phyloP scores from a whole-genome alignment of 2,113 vertebrate species.

The Cynoglossus semilaevis region DNA sequence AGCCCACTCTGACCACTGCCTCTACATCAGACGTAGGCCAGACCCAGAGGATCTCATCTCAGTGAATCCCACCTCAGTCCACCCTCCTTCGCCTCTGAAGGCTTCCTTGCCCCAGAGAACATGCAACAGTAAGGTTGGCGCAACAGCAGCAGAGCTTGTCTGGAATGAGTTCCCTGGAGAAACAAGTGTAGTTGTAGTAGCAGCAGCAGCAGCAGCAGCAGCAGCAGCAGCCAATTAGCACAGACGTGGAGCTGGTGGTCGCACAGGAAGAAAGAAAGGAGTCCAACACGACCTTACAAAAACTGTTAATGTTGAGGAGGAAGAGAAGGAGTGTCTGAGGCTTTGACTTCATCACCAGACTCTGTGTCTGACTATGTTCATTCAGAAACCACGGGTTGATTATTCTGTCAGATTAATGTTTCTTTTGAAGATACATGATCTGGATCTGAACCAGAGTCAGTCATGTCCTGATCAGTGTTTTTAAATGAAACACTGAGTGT shows the following conservation, averaged over 20 bases:
- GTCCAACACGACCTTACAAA: no score
- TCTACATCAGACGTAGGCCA: constrained; percentile 12
- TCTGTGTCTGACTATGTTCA: no score
- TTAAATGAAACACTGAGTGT: no score
- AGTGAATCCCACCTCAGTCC: no score
- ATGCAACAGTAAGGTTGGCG: not conserved
- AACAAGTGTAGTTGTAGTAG: not conserved
- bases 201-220: not conserved
- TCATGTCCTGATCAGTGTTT: no score
- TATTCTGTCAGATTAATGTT: no score
- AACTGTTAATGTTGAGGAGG: no score
- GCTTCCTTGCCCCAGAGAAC: not conserved
- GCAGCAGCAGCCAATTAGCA: constrained; percentile 37
- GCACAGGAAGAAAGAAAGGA: not conserved
- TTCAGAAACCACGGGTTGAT: no score
- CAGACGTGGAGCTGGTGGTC: constrained; percentile 4
- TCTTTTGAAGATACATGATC: no score
- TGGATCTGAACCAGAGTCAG: no score
- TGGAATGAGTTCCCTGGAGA: constrained; percentile 48
- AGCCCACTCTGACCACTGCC: constrained; percentile 13
- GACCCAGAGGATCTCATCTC: constrained; percentile 16
- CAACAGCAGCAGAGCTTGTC: constrained; percentile 14
- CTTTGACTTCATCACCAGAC: no score
- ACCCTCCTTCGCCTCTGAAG: constrained; percentile 9
- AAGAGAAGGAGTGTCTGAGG: no score